A percentile compares a stretch with the other conserved stretches of the same genome.
Conservation (phyloP, 2,113 vertebrate genomes). For the Sitta europaea region DNA sequence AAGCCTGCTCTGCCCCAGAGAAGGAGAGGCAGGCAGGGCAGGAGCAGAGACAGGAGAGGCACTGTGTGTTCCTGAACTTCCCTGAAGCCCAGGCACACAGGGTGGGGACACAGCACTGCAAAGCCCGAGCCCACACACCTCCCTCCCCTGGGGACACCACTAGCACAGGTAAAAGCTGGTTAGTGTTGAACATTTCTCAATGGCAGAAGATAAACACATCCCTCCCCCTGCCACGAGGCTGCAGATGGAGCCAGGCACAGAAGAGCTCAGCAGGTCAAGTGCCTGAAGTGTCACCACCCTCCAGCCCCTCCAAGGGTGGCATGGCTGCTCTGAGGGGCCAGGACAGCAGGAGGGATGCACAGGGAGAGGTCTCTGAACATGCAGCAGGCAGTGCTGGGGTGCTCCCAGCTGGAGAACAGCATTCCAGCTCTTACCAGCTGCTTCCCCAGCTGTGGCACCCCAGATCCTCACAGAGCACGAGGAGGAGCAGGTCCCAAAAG, state of each 20-base stretch:
- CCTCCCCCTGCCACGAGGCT: neutral
- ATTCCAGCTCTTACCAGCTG: neutral
- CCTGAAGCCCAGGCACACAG: neutral
- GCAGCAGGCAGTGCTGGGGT: neutral
- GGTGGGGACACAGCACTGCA: neutral
- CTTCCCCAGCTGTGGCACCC: neutral
- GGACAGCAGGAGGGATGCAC: neutral
- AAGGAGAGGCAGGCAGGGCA: neutral
- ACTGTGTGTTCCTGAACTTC: neutral
- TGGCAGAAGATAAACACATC: neutral
- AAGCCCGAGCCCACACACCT: neutral
- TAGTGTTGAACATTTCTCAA: neutral
- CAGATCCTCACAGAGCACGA: accelerated
- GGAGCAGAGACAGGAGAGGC: neutral
- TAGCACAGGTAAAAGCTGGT: neutral
- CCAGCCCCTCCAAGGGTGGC: neutral
- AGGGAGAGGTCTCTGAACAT: neutral
- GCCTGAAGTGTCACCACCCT: neutral
- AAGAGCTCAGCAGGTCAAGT: neutral
- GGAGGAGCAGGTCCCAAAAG: neutral
- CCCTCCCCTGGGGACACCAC: neutral
- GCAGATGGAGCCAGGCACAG: neutral
- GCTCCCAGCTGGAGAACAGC: neutral
- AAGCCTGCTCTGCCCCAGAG: neutral
- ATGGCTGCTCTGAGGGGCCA: accelerated